Evolutionary conservation across 2,888 invertebrate genomes (phyloP).

Genomic region (Habroteleia sp.): DNA sequence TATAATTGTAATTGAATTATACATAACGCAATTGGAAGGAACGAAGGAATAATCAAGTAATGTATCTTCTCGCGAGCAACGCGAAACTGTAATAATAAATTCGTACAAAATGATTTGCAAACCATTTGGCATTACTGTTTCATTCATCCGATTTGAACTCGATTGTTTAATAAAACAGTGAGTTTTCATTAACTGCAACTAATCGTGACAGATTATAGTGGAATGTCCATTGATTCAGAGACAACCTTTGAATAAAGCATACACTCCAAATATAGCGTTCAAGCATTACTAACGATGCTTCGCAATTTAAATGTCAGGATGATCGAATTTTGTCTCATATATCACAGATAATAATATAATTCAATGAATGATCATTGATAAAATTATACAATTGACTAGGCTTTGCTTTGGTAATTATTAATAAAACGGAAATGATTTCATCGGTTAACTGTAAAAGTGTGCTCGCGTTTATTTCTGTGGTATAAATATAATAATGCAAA

Average conservation of each 20-base stretch:
- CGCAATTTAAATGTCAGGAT: slow-evolving; percentile 59
- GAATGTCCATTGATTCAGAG: slow-evolving; percentile 62
- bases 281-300: slow-evolving; percentile 38
- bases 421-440: slow-evolving; percentile 6
- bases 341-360: slow-evolving; percentile 34
- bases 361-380: slow-evolving; percentile 44
- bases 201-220: slow-evolving; percentile 65
- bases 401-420: slow-evolving; percentile 31
- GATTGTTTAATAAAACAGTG: slow-evolving; percentile 59
- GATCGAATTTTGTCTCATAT: slow-evolving; percentile 43
- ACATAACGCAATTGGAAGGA: slow-evolving; percentile 30
- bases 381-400: slow-evolving; percentile 33
- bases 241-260: slow-evolving; percentile 62
- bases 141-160: slow-evolving; percentile 56
- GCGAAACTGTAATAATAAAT: slow-evolving; percentile 44
- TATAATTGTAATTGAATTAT: slow-evolving; percentile 31
- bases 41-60: slow-evolving; percentile 34
- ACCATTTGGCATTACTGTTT: slow-evolving; percentile 49
- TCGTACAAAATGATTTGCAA: slow-evolving; percentile 42
- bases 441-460: no score
- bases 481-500: no score
- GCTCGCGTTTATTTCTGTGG: no score
- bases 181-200: slow-evolving; percentile 62
- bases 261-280: slow-evolving; percentile 56
- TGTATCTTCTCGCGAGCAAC: slow-evolving; percentile 36